Evolutionary conservation across 1,140 invertebrate species (phyloP), one percentile per base, ranked within the genome.

Genomic region (Sminthurides bifidus): DNA sequence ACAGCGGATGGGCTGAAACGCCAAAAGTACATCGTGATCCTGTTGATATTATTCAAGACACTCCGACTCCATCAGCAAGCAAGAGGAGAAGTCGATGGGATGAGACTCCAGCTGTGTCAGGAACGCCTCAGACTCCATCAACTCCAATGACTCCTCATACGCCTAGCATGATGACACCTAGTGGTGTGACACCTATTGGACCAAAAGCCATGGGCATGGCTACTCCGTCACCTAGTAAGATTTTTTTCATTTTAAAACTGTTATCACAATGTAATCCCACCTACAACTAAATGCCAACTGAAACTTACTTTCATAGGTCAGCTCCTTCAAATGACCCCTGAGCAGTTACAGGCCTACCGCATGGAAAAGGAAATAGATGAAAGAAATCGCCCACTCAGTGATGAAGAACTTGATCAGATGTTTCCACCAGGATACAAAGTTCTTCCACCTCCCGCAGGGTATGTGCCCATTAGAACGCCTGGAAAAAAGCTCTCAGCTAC

Each of bases 301-400:
- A 49, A 23, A 60, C 8, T 41, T 56, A 27, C 60, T 50, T 53
- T 65, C 37, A 64, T 68, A 77, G 79, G 55, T 44, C 92, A 97
- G 67, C 74, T 96, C 43, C 84, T 93, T 60, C 86, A 90, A 1
- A 98, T 98, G 94, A 99, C 96, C 0, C 95, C 96, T 0, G 96
- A 98, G 73, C 94, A 98, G 72, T 73, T 98, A 57, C 94, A 98
- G 70, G 92, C 92, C 0, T 97, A 92, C 71, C 82, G 93, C n/a
- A 97, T 92, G 92, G 94, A 98, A 73, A 81, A 90, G 66, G 96
- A 99, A 75, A 96, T 99, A 54, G 95, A 98, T 68, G 93, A 98
- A 68, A 75, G 95, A 51, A 99, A 99, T 71, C 76, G 93, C 61
- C 92, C 92, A 0, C 79, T 97, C 48, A 83, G 87, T 0, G 95